These are phyloP conservation scores for Leptinotarsa texana DNA, from an alignment of 1,140 invertebrate genomes.

Conservation along the genomic window DNA sequence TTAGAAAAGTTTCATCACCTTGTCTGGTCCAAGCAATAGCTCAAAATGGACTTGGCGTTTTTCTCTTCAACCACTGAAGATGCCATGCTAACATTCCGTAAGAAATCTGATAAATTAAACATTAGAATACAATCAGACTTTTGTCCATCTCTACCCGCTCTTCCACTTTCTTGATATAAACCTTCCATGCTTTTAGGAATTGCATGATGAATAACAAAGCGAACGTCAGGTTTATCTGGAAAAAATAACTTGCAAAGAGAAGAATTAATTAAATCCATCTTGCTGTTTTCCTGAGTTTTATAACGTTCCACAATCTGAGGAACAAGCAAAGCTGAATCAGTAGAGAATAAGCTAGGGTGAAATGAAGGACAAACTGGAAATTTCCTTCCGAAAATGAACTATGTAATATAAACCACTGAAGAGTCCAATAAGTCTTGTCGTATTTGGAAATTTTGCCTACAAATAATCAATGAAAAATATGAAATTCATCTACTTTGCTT, in stretches of 20 bases:
- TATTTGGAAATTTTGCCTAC: too few species aligned
- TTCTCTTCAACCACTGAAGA: slow-evolving; percentile 44
- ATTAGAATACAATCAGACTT: slow-evolving; percentile 73
- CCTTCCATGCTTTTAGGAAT: slow-evolving; percentile 96
- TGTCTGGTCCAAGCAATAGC: slow-evolving; percentile 45
- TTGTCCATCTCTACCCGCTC: slow-evolving; percentile 91
- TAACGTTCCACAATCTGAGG: too few species aligned
- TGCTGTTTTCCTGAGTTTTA: too few species aligned
- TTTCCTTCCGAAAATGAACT: too few species aligned
- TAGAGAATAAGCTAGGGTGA: too few species aligned
- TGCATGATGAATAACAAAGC: slow-evolving; percentile 89
- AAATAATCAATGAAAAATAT: too few species aligned
- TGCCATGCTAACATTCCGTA: slow-evolving; percentile 42
- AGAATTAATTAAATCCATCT: not conserved
- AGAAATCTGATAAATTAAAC: slow-evolving; percentile 48
- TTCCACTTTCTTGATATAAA: slow-evolving; percentile 97
- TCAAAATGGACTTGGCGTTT: slow-evolving; percentile 38
- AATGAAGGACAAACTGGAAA: too few species aligned
- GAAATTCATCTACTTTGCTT: too few species aligned
- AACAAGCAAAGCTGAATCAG: too few species aligned
- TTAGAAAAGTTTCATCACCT: slow-evolving; percentile 24
- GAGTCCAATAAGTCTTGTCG: too few species aligned
- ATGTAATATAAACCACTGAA: too few species aligned
- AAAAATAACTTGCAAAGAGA: slow-evolving; percentile 14
- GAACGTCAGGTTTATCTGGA: slow-evolving; percentile 88